Conservation (phyloP, 1,140 invertebrate species). For the Triops cancriformis region DNA sequence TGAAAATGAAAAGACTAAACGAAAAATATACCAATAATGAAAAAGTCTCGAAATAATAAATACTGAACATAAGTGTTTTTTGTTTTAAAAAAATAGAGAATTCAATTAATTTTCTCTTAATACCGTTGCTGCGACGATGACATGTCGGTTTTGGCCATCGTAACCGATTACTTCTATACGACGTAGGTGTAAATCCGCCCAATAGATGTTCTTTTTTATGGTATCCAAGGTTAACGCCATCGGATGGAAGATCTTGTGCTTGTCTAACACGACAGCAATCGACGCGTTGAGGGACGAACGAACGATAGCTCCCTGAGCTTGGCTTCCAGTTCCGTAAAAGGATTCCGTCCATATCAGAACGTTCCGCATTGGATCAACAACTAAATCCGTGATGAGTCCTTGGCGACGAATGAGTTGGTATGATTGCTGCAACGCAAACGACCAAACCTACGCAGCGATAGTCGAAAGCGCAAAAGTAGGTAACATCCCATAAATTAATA, state of each 20-base stretch:
- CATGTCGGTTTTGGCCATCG: constrained; percentile 30
- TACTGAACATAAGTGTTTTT: too few relatives aligned
- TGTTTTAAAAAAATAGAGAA: too few relatives aligned
- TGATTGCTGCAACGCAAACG: not conserved
- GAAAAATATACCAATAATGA: too few relatives aligned
- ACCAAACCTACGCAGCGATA: not conserved
- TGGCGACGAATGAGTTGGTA: not conserved
- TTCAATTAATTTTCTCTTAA: not conserved
- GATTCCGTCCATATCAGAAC: constrained; percentile 20
- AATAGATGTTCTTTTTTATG: constrained; percentile 33
- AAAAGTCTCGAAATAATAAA: too few relatives aligned
- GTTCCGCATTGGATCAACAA: constrained; percentile 8
- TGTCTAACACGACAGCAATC: not conserved
- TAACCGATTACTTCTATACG: constrained; percentile 32
- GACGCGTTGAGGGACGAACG: constrained; percentile 16
- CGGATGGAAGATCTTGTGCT: constrained; percentile 20
- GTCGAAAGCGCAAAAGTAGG: not conserved
- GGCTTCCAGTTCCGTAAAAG: not conserved
- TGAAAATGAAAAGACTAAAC: too few relatives aligned
- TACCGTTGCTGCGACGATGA: not conserved
- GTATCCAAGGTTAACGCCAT: constrained; percentile 34
- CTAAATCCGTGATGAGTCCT: constrained; percentile 19
- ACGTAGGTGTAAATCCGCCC: constrained; percentile 30
- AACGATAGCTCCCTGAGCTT: not conserved
- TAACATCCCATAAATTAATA: too few relatives aligned